Evolutionary conservation across 2,797 vertebrate genomes (phyloP).

Genomic region (Gallinago stenura): DNA sequence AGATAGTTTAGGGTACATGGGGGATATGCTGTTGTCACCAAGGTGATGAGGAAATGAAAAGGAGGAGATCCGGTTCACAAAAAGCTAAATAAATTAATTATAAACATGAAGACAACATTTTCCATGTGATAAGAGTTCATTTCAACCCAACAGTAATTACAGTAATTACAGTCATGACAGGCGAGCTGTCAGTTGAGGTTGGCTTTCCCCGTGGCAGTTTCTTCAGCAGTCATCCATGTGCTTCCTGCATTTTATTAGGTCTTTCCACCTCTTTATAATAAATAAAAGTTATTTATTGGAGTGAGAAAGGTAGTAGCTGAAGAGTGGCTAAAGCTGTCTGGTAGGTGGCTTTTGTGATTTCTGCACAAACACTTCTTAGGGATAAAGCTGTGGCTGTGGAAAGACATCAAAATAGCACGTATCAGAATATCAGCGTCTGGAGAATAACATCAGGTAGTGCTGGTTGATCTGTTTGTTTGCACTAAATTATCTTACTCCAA

Average conservation of each 20-base stretch:
- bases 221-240: neutral
- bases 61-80: neutral
- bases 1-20: neutral
- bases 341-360: neutral
- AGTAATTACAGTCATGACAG: neutral
- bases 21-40: neutral
- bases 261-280: neutral
- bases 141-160: neutral
- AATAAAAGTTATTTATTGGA: neutral
- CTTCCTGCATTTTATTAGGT: neutral
- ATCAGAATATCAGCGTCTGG: neutral
- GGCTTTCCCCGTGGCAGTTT: neutral
- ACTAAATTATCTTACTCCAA: neutral
- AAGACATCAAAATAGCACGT: neutral
- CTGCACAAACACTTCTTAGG: neutral
- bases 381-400: neutral
- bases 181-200: neutral
- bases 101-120: neutral
- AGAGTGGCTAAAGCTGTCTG: neutral
- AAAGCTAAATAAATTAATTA: neutral
- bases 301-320: neutral
- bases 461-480: neutral
- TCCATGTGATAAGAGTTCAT: neutral
- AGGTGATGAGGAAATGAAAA: neutral
- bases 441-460: neutral